Base-by-base conservation (phyloP, 2,888 invertebrate species). In the Limnephilus marmoratus region DNA sequence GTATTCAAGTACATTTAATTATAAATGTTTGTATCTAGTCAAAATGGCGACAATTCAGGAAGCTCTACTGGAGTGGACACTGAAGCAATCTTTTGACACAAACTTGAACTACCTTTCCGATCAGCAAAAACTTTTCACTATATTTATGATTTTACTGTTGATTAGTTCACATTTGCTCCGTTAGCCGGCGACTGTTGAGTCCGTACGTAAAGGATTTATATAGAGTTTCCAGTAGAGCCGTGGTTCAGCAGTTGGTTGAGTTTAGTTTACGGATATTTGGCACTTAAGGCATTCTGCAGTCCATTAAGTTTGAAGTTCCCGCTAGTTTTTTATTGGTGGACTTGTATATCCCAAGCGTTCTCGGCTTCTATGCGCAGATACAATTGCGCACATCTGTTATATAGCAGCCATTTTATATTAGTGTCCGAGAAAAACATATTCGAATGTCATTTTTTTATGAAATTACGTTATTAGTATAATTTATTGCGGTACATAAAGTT, bases 341-440 rank as follows among this genome's bases (percentile, higher is more conserved):
- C 81, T 91, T 86, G 68, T 49, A 86, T 37, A 41, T 87, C 95
- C 96, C 96, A 96, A 96, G 96, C 96, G 96, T 96, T 96, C 96
- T 95, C 95, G 96, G 96, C 96, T 96, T 96, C 96, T 96, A 96
- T 96, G 96, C 96, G 96, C 96, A 96, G 96, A 96, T 96, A 96
- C 96, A 96, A 96, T 95, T 96, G 96, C 96, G 96, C 96, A 96
- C 96, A 96, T 96, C 96, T 96, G 96, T 96, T 96, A 96, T 96
- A 96, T 96, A 96, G 96, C 96, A 94, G 96, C 96, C 96, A 96
- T 96, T 96, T 96, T 96, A 96, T 96, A 95, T 96, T 96, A 96
- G 96, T 96, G 96, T 95, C 95, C 95, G 96, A 93, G 96, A 96
- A 96, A 94, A 96, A 96, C 96, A 96, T 96, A 96, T 96, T 96